Evolutionary conservation across 1,140 invertebrate species (phyloP).

Genomic region (Gonatopus flavifemur): DNA sequence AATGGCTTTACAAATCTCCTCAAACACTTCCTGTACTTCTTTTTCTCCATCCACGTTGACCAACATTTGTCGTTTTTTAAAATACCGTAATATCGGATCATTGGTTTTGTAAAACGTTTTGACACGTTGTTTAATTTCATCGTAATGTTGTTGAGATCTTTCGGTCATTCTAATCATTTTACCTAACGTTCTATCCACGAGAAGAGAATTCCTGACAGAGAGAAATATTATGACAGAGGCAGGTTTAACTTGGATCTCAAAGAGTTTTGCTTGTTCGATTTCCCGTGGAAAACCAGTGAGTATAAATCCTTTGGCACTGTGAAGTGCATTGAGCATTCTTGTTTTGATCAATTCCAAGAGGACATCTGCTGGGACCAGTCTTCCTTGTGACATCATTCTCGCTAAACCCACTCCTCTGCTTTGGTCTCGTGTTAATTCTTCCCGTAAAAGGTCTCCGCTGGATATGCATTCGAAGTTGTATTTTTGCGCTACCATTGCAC

Average conservation of each 20-base stretch:
- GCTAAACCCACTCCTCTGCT: conserved; percentile 18
- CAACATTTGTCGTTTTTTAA: conserved; percentile 14
- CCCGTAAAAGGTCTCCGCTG: conserved; percentile 18
- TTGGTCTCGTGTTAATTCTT: conserved; percentile 12
- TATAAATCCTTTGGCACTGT: conserved; percentile 17
- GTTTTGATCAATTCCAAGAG: conserved; percentile 23
- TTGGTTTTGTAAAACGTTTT: conserved; percentile 9
- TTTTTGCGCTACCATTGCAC: conserved; percentile 5
- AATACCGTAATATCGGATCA: conserved; percentile 14
- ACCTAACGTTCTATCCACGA: conserved; percentile 21
- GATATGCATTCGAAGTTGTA: conserved; percentile 20
- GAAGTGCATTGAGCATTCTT: conserved; percentile 14
- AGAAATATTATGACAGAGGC: conserved; percentile 24
- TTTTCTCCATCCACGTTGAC: conserved; percentile 18
- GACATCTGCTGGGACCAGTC: conserved; percentile 18
- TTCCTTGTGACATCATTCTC: conserved; percentile 15
- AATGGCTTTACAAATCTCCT: conserved; percentile 8
- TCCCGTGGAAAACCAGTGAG: conserved; percentile 24
- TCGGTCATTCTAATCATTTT: conserved; percentile 14
- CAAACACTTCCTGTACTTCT: conserved; percentile 8
- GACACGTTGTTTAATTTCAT: conserved; percentile 5
- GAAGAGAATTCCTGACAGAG: conserved; percentile 13
- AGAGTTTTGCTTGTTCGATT: conserved; percentile 13
- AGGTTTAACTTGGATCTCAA: conserved; percentile 13
- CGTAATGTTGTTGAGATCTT: conserved; percentile 1